Conservation (phyloP, 2,888 invertebrate species). For the Matsumyia berberina region DNA sequence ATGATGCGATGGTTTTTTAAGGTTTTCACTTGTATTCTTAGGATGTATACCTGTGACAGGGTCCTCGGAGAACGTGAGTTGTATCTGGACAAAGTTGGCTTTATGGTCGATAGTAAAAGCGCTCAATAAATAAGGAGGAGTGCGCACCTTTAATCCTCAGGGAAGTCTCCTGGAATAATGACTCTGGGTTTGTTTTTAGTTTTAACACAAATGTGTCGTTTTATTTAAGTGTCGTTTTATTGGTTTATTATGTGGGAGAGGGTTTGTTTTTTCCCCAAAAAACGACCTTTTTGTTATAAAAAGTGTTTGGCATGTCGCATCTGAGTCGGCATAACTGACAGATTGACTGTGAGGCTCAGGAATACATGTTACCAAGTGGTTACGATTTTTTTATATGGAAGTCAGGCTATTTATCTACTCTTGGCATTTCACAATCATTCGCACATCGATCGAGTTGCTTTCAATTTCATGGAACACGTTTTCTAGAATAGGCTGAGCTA, state of each 20-base stretch:
- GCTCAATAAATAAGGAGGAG: neutral
- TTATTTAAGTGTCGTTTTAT: slow-evolving; percentile 26
- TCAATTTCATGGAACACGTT: too few species aligned
- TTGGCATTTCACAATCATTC: too few species aligned
- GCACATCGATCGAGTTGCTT: too few species aligned
- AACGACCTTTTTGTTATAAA: too few species aligned
- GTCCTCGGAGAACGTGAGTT: slow-evolving; percentile 30
- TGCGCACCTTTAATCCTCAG: slow-evolving; percentile 2
- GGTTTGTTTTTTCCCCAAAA: slow-evolving; percentile 31
- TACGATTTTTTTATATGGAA: too few species aligned
- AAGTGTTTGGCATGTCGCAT: too few species aligned
- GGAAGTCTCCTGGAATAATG: slow-evolving; percentile 13
- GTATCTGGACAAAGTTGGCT: slow-evolving; percentile 10
- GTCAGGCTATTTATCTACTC: too few species aligned
- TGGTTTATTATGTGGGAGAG: slow-evolving; percentile 15
- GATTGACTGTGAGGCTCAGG: too few species aligned
- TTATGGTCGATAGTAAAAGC: slow-evolving; percentile 24
- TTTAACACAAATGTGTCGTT: neutral
- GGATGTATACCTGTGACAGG: slow-evolving; percentile 2
- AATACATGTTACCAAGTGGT: too few species aligned
- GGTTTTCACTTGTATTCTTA: neutral
- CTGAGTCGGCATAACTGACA: too few species aligned
- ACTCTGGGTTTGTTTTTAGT: slow-evolving; percentile 38
- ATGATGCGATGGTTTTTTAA: neutral
- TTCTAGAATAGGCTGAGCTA: too few species aligned